phyloP scores from a whole-genome alignment of 2,797 vertebrate species.

The Carapus acus region DNA sequence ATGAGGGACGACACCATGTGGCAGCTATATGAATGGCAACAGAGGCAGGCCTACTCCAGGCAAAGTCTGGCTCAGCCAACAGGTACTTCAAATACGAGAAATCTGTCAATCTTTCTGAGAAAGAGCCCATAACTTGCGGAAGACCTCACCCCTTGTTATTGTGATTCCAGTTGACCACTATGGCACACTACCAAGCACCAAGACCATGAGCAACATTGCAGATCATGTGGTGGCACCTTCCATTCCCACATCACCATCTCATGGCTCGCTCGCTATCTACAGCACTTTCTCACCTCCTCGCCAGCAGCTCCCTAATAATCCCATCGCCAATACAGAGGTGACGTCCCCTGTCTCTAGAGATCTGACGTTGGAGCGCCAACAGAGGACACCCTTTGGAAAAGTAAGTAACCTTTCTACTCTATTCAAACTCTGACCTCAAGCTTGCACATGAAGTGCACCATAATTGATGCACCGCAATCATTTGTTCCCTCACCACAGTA shows the following conservation, averaged over 20 bases:
- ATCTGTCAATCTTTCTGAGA: too few species aligned
- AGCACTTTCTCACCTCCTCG: constrained; percentile 80
- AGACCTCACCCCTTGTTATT: background rate
- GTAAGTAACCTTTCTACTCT: constrained; percentile 24
- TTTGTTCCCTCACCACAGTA: constrained; percentile 63
- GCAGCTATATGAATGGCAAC: constrained; percentile 98
- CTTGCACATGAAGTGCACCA: too few species aligned
- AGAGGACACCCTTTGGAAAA: constrained; percentile 64
- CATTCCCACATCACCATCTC: constrained; percentile 87
- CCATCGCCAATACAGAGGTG: constrained; percentile 71
- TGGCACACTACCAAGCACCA: constrained; percentile 78
- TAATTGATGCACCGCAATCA: too few species aligned
- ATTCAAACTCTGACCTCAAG: too few species aligned
- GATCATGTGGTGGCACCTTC: constrained; percentile 75
- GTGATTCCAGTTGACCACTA: constrained; percentile 74
- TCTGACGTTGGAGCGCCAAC: constrained; percentile 79
- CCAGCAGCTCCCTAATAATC: constrained; percentile 53
- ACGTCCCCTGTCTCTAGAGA: constrained; percentile 81
- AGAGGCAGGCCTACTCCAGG: constrained; percentile 85
- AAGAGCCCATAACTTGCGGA: too few species aligned
- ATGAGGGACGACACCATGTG: constrained; percentile 96
- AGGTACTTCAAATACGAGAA: too few species aligned
- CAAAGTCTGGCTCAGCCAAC: constrained; percentile 66
- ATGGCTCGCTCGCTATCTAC: constrained; percentile 80
- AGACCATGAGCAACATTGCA: constrained; percentile 81